Base-by-base conservation (phyloP, 2,113 vertebrate species). In the Oenanthe melanoleuca region DNA sequence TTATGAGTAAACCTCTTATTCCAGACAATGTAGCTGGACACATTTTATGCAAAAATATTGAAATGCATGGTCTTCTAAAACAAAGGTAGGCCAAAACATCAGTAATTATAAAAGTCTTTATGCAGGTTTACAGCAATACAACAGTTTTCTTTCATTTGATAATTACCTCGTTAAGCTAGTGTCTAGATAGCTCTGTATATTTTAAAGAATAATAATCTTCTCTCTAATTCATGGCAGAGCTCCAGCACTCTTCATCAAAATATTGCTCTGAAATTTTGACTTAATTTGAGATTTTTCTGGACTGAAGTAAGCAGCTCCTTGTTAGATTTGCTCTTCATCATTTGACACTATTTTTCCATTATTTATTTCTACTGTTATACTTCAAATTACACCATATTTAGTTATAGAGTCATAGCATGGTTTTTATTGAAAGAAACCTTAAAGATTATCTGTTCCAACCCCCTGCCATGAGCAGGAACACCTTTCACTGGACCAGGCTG, bases 81-180 rank as follows among this genome's bases (percentile, higher is more conserved):
- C 69, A 96, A 96, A 81, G 56, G 93, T 77, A 72, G 88, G 81
- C 53, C 87, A 84, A 81, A 97, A 77, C 38, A 89, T 95, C 82
- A 86, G 86, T 93, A 96, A 96, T 97, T 96, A 85, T 85, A 70
- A 87, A 53, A 93, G 37, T 79, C 89, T 95, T 97, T 92, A 94
- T 96, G 95, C 91, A 95, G 91, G 81, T 96, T 97, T 96, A 85
- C 95, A 94, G 92, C 77, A 89, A 80, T 82, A 67, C 9, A 12
- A 23, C 20, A 20, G 73, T 95, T 94, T 70, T 96, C 95, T 97
- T 97, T 97, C 87, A 97, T 95, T 97, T 92, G 88, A 87, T 96
- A 97, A 97, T 97, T 97, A 95, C 94, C 82, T 96, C 96, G 90
- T 95, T 96, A 96, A 97, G 65, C 78, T 91, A 81, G 63, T 86